Conservation (phyloP, 2,888 invertebrate genomes). For the Listrodromus nycthemerus region DNA sequence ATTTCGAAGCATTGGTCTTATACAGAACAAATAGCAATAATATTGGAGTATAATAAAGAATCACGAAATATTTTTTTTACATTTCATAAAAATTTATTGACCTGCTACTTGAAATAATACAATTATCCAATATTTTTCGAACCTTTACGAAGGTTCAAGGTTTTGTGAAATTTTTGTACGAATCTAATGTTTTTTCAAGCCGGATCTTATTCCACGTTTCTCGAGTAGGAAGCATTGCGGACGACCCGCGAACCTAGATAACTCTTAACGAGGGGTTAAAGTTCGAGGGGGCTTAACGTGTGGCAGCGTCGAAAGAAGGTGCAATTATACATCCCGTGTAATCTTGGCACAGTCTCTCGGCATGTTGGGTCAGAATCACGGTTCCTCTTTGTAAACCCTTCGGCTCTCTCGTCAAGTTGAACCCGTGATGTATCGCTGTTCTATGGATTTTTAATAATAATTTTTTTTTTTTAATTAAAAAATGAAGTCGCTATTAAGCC, state of each 20-base stretch:
- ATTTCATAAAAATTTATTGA: too few relatives aligned
- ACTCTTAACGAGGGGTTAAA: conserved; percentile 67
- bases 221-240: conserved; percentile 40
- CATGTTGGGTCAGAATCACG: conserved; percentile 25
- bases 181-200: neutral
- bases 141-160: neutral
- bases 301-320: conserved; percentile 52
- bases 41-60: too few relatives aligned
- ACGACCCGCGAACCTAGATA: conserved; percentile 68
- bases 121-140: too few relatives aligned
- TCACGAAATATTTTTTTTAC: too few relatives aligned
- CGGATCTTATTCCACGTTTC: conserved; percentile 46
- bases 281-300: conserved; percentile 40
- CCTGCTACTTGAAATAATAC: too few relatives aligned
- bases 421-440: neutral
- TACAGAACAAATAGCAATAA: too few relatives aligned
- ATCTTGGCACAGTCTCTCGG: conserved; percentile 27
- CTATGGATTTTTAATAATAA: conserved; percentile 29
- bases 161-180: neutral
- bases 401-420: conserved; percentile 3
- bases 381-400: neutral
- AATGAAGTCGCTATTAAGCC: conserved; percentile 2
- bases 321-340: conserved; percentile 53
- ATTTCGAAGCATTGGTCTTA: neutral
- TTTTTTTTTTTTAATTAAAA: too few relatives aligned